Evolutionary conservation across 2,797 vertebrate genomes (phyloP).

Genomic region (Acanthurus tractus): DNA sequence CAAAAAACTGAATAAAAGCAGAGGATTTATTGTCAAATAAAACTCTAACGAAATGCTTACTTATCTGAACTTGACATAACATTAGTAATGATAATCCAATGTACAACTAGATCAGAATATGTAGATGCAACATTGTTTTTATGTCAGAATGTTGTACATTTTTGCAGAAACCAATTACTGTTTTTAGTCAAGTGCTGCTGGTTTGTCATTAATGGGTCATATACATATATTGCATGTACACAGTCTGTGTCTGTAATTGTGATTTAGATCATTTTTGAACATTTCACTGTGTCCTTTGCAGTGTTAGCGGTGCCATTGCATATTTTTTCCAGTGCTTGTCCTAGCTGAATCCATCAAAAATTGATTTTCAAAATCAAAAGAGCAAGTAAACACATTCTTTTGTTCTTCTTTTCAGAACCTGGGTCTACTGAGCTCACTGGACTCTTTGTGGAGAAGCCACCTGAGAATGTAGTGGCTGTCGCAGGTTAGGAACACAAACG

Average conservation of each 20-base stretch:
- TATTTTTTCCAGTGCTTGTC: not conserved
- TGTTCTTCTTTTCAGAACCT: slow-evolving; percentile 60
- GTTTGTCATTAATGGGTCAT: slow-evolving; percentile 5
- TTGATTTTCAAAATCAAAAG: not conserved
- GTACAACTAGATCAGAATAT: not conserved
- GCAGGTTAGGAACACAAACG: slow-evolving; percentile 67
- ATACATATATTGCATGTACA: not conserved
- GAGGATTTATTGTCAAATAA: not conserved
- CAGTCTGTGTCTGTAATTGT: not conserved
- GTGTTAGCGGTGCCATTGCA: slow-evolving; percentile 8
- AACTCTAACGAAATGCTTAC: slow-evolving; percentile 1
- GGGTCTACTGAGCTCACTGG: slow-evolving; percentile 77
- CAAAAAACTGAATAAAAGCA: too few relatives aligned
- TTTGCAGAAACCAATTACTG: not conserved
- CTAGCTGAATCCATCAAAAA: not conserved
- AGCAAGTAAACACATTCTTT: not conserved
- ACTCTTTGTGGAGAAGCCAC: slow-evolving; percentile 83
- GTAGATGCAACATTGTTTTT: not conserved
- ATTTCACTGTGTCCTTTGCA: slow-evolving; percentile 20
- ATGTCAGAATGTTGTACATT: not conserved
- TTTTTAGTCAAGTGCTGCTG: not conserved
- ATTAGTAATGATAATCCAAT: not conserved
- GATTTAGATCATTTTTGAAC: not conserved
- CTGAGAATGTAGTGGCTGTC: slow-evolving; percentile 28
- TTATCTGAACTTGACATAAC: not conserved